Conservation (phyloP, 2,113 vertebrate species). For the Malurus melanocephalus region DNA sequence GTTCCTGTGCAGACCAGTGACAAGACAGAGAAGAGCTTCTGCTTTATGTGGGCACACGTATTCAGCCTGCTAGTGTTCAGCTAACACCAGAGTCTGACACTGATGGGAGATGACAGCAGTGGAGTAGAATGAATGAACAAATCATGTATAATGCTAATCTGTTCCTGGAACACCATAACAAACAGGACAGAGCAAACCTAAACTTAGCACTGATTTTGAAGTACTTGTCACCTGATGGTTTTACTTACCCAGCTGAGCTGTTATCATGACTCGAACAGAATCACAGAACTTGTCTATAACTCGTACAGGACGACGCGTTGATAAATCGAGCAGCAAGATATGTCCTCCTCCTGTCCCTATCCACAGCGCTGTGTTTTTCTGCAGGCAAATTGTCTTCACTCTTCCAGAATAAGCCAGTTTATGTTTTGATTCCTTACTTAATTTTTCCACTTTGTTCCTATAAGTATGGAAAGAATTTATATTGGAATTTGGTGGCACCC, state of each 20-base stretch:
- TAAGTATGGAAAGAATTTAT: not conserved
- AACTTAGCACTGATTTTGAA: not conserved
- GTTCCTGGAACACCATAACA: not conserved
- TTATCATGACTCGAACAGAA: conserved; percentile 82
- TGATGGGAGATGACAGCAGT: not conserved
- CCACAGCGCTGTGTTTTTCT: conserved; percentile 86
- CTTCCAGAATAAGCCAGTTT: conserved; percentile 73
- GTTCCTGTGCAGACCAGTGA: not conserved
- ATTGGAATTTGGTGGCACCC: not conserved
- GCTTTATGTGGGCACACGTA: not conserved
- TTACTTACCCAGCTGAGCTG: conserved; percentile 78
- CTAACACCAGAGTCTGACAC: not conserved
- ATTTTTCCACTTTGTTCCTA: conserved; percentile 70
- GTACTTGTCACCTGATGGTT: not conserved
- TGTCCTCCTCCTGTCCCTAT: conserved; percentile 90
- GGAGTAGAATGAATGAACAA: not conserved
- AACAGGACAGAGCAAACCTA: not conserved
- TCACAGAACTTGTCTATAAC: conserved; percentile 77
- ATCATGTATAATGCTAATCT: not conserved
- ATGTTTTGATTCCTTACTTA: conserved; percentile 56
- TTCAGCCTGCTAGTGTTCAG: not conserved
- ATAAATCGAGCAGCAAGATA: conserved; percentile 86
- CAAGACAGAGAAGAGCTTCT: not conserved
- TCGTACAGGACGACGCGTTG: conserved; percentile 78
- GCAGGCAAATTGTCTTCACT: conserved; percentile 89